Base-by-base conservation (phyloP, 2,888 invertebrate genomes). In the Priapulus caudatus region DNA sequence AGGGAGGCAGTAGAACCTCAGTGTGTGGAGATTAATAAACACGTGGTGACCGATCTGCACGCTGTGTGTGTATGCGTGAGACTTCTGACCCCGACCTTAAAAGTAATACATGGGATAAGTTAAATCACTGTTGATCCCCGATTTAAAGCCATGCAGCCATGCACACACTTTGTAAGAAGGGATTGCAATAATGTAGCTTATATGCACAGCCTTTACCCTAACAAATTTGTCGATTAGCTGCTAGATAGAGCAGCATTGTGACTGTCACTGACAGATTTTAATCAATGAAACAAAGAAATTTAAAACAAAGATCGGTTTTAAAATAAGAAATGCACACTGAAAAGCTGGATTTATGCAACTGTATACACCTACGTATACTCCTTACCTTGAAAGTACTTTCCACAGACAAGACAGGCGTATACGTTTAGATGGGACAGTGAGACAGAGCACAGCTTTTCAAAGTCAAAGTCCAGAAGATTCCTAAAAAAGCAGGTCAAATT, bases 41-140 rank as follows among this genome's bases (percentile, higher is more conserved):
- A 99, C 97, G 77, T 95, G 95, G 74, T 99, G 98, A 54, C 89
- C 84, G 64, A 93, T 93, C 44, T 91, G 90, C 1, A 99, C 93
- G 52, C 95, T 93, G 73, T 99, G 98, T 0, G 95, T 95, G 69
- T 98, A 98, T 0, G 98, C 98, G 75, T 98, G 92, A 0, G 98
- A 98, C 66, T 91, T 93, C 4, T 87, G 89, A 1, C 98, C 98
- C 67, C 98, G 80, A 1, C 98, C 92, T 81, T 86, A 77, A 53
- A 58, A 61, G 56, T 24, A 43, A 57, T 43, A 21, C 20, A 23
- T 53, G 18, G 20, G 21, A 33, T 20, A 23, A 54, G 49, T 3
- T 48, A 18, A 15, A 20, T n/a, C n/a, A n/a, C n/a, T n/a, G n/a
- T n/a, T n/a, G n/a, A n/a, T n/a, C n/a, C n/a, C n/a, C n/a, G n/a